Percentiles rank a stretch among this genome's conserved stretches.
Evolutionary conservation across 2,797 vertebrate genomes (phyloP).

Genomic region (Phoeniculus purpureus): DNA sequence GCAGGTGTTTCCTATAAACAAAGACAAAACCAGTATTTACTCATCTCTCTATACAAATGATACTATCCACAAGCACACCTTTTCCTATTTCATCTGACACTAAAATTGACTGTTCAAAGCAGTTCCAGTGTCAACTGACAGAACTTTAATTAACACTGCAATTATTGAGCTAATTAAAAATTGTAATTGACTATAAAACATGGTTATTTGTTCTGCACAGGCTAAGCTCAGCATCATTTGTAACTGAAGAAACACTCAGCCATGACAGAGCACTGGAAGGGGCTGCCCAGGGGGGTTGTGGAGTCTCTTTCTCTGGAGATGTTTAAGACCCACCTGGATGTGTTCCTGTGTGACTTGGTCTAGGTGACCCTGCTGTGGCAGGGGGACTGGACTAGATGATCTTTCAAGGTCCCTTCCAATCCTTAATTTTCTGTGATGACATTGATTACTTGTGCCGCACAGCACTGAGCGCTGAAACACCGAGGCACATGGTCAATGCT

Average conservation of each 20-base stretch:
- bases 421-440: background rate
- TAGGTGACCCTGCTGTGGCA: too few relatives aligned
- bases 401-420: too few relatives aligned
- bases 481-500: background rate
- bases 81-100: background rate
- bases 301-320: too few relatives aligned
- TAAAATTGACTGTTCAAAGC: background rate
- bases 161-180: background rate
- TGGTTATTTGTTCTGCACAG: background rate
- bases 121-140: background rate
- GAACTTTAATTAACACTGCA: background rate
- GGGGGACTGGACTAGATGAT: too few relatives aligned
- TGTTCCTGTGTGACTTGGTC: too few relatives aligned
- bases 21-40: background rate
- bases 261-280: too few relatives aligned
- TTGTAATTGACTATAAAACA: background rate
- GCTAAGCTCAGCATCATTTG: background rate
- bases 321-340: too few relatives aligned
- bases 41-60: fast-evolving
- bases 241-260: background rate
- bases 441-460: background rate
- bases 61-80: background rate
- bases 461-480: background rate
- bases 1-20: background rate
- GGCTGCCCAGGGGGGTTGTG: too few relatives aligned